Evolutionary conservation across 2,797 vertebrate genomes (phyloP), one percentile per base, ranked within the genome.

Genomic region (Muraenolepis orangiensis): DNA sequence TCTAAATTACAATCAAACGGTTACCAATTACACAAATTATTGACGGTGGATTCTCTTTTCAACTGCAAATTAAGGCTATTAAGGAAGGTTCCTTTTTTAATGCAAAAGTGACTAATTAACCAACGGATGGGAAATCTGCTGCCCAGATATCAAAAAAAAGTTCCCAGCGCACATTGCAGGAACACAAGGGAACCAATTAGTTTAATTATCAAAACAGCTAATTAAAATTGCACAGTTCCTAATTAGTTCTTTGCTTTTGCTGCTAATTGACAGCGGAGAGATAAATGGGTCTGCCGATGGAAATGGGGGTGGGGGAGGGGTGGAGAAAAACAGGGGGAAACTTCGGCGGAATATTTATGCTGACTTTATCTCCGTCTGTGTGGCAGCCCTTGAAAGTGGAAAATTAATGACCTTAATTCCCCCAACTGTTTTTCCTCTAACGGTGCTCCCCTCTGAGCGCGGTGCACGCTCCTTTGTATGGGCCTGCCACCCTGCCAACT

Each of bases 201-300:
- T 99, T 99, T 99, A 99, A 99, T 99, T 99, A 99, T 99, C 97
- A 99, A 99, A 99, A 99, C 97, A 99, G 98, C 98, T 99, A 99
- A 99, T 99, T 99, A 99, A 99, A 99, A 99, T 99, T 99, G 96
- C 98, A 99, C 98, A 99, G 97, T 98, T 99, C 98, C 98, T 99
- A 99, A 99, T 99, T 99, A 99, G 97, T 99, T 99, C 98, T 99
- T 99, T 99, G 98, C 98, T 98, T 99, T 99, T 97, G 95, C 97
- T 94, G 98, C 96, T 99, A 99, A 99, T 98, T 99, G 98, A 99
- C 98, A 99, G 98, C 96, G 98, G 95, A 95, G 97, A 99, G 98
- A 99, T 99, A 99, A 99, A 99, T 99, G 97, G 96, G 97, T n/a
- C 96, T 96, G 96, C 96, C 95, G 95, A 95, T 95, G 96, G 96